Percentiles rank a stretch among this genome's conserved stretches.
Conservation (phyloP, 1,140 invertebrate genomes). For the Batillaria attramentaria region DNA sequence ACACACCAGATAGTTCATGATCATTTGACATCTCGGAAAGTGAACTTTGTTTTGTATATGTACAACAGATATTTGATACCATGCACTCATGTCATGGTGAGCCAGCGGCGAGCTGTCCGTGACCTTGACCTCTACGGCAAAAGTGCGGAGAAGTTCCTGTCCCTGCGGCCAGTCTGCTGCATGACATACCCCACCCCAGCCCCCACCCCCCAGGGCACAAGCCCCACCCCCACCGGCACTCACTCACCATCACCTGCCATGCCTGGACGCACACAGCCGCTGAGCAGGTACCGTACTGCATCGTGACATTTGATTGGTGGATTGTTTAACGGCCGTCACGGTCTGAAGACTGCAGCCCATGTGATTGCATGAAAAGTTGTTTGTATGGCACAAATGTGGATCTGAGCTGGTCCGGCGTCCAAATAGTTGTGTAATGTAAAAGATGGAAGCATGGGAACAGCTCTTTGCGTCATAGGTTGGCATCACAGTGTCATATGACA, state of each 20-base stretch:
- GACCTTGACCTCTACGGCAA: slow-evolving; percentile 84
- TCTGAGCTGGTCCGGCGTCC: too few species aligned
- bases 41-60: background rate
- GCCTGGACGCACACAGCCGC: slow-evolving; percentile 8
- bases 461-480: too few species aligned
- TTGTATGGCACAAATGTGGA: too few species aligned
- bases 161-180: slow-evolving; percentile 80
- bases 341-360: too few species aligned
- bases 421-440: too few species aligned
- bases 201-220: background rate
- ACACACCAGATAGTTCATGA: background rate
- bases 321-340: too few species aligned
- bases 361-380: too few species aligned
- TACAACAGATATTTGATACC: slow-evolving; percentile 80
- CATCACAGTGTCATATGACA: too few species aligned
- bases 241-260: slow-evolving; percentile 2
- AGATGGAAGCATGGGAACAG: too few species aligned
- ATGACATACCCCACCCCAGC: slow-evolving; percentile 41
- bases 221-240: slow-evolving; percentile 11
- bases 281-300: slow-evolving; percentile 20
- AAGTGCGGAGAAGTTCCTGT: slow-evolving; percentile 85
- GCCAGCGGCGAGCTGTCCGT: slow-evolving; percentile 82
- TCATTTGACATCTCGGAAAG: background rate
- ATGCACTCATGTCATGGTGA: slow-evolving; percentile 92
- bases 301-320: background rate